Evolutionary conservation across 1,140 invertebrate genomes (phyloP), one percentile per base, ranked within the genome.

Genomic region (Drosophila chauvacae): DNA sequence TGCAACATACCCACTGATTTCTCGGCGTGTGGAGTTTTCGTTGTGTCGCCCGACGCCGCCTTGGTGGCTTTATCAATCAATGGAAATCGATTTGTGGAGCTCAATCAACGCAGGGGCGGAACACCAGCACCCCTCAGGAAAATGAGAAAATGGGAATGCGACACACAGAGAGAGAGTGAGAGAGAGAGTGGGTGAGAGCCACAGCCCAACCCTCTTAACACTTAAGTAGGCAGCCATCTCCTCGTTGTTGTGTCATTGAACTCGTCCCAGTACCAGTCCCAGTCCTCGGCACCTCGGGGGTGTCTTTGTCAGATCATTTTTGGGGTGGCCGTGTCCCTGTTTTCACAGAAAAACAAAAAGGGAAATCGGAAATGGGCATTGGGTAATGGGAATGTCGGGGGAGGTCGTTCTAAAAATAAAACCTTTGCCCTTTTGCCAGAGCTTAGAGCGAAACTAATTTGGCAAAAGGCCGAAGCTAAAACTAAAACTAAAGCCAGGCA

Each of bases 21-120:
- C 20, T 44, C 33, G 14, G 23, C 13, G 51, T n/a, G 26, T 26
- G 35, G 41, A 28, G 20, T 47, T 45, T 35, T 69, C 11, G 35
- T 51, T 51, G 18, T 26, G 44, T 37, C 37, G 42, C 16, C 11
- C 28, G 30, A 26, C 50, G 50, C 51, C 51, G 45, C 72, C 55
- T 56, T 45, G 37, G 63, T 71, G 77, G 80, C 80, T 80, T 87
- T 83, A 86, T 86, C 83, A 86, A 87, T 87, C 83, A 86, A 86
- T 87, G 83, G 42, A 83, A 86, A 86, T 86, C 84, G 80, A 86
- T 86, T 87, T 83, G 74, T 71, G 60, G 62, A 66, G 73, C 74
- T 66, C 74, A 73, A 85, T 78, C 82, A 80, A 59, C 64, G 57
- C 41, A 66, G 44, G 28, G 63, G 42, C 26, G 50, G 28, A 26